phyloP scores from a whole-genome alignment of 2,797 vertebrate species.

The Tokudaia tokunoshimensis region DNA sequence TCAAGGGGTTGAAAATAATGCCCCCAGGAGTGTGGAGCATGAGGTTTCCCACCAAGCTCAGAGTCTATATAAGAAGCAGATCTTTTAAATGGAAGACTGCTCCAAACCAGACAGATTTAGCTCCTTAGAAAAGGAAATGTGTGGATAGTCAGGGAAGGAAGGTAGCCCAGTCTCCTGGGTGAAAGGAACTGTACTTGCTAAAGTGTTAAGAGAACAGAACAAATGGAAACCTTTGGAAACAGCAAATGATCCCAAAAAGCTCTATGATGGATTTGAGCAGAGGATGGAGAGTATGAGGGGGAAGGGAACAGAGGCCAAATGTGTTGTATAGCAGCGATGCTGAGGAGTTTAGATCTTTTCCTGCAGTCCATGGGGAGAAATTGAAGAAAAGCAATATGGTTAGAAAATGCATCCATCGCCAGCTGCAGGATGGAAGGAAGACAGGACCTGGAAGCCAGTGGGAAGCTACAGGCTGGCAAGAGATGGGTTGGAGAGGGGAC shows the following conservation, averaged over 20 bases:
- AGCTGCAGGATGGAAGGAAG: neutral
- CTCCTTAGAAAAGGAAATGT: neutral
- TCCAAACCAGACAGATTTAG: neutral
- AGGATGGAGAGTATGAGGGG: fast-evolving
- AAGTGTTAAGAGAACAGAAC: neutral
- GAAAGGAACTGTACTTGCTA: neutral
- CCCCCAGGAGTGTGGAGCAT: neutral
- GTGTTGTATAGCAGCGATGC: neutral
- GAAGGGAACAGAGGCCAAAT: neutral
- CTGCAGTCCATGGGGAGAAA: neutral
- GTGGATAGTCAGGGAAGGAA: neutral
- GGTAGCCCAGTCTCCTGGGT: neutral
- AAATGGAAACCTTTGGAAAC: neutral
- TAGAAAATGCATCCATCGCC: neutral
- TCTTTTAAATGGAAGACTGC: neutral
- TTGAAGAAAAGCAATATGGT: neutral
- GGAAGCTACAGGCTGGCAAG: neutral
- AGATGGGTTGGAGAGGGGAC: neutral
- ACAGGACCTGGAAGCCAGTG: neutral
- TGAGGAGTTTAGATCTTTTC: neutral
- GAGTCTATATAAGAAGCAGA: neutral
- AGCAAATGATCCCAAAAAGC: neutral
- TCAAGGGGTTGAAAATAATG: neutral
- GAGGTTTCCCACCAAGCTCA: neutral
- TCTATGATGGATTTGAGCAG: neutral